Percentiles rank a stretch among this genome's conserved stretches.
These are phyloP conservation scores for Etheostoma nigrum DNA, from an alignment of 2,797 vertebrate genomes.

Conservation along the genomic window DNA sequence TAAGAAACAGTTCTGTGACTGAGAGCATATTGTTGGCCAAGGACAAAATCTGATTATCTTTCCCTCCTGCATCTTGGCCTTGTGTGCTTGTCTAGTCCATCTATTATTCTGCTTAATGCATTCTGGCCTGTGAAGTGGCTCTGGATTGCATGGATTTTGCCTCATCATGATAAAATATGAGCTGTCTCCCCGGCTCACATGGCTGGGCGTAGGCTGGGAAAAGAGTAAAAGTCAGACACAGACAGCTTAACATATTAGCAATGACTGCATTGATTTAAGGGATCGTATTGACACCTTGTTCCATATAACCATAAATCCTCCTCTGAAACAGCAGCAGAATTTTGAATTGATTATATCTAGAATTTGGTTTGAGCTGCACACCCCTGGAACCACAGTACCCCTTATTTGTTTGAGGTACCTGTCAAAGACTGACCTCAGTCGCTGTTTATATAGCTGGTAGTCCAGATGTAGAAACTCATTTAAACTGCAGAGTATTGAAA, in stretches of 20 bases:
- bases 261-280: constrained; percentile 28
- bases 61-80: constrained; percentile 40
- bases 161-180: constrained; percentile 70
- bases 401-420: constrained; percentile 53
- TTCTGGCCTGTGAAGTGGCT: constrained; percentile 50
- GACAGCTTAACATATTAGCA: constrained; percentile 8
- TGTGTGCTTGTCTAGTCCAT: constrained; percentile 42
- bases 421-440: constrained; percentile 23
- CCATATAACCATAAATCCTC: background rate
- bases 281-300: constrained; percentile 13
- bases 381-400: constrained; percentile 13
- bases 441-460: constrained; percentile 9
- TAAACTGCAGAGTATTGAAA: background rate
- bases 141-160: constrained; percentile 53
- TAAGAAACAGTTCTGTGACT: background rate
- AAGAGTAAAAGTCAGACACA: constrained; percentile 4
- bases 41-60: constrained; percentile 29
- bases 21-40: constrained; percentile 1
- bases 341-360: constrained; percentile 1
- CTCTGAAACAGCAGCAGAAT: background rate
- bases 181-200: constrained; percentile 41
- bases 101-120: constrained; percentile 57
- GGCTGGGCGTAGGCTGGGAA: constrained; percentile 1
- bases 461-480: constrained; percentile 23
- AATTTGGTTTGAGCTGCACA: constrained; percentile 17